Evolutionary conservation across 2,888 invertebrate genomes (phyloP), one percentile per base, ranked within the genome.

Genomic region (Xestia c-nigrum): DNA sequence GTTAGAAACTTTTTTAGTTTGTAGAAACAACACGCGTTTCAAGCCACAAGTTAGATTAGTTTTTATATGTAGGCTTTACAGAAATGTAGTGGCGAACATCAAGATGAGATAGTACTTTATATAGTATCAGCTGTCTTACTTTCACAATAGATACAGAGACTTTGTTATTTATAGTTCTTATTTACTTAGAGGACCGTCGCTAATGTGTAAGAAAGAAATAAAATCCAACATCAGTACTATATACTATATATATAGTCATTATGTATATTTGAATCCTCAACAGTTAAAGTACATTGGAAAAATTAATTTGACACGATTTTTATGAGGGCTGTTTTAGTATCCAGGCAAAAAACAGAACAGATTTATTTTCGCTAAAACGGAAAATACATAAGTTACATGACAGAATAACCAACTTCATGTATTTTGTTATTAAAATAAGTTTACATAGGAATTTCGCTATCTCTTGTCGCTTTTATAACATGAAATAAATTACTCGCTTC

Each of bases 401-500:
- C 43, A 43, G 12, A 63, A 31, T 70, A 68, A 24, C 31, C 46
- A 59, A 24, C 43, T 61, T 64, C 46, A 55, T 72, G 43, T 80
- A 69, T 69, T 71, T 76, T 59, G 68, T 69, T 83, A 76, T 69
- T 74, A 77, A 80, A 74, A 75, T 74, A 57, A 74, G 61, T 80
- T 85, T 77, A 77, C 65, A 74, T 80, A 72, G 40, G 47, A 70
- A 83, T 83, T 75, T 85, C 47, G 80, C 47, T 64, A 78, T 80
- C 70, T 88, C 72, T 80, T 76, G 76, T 81, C 85, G 74, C 79
- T 76, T 85, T 86, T 72, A 75, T 76, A 85, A 77, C 84, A 87
- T 87, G 84, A 89, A 91, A 90, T 92, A 90, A 91, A 92, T 93
- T 89, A 90, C 81, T 83, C 55, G 88, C 88, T 85, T 87, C 90